phyloP scores from a whole-genome alignment of 2,888 invertebrate genomes.

The Leptinotarsa haldemani region DNA sequence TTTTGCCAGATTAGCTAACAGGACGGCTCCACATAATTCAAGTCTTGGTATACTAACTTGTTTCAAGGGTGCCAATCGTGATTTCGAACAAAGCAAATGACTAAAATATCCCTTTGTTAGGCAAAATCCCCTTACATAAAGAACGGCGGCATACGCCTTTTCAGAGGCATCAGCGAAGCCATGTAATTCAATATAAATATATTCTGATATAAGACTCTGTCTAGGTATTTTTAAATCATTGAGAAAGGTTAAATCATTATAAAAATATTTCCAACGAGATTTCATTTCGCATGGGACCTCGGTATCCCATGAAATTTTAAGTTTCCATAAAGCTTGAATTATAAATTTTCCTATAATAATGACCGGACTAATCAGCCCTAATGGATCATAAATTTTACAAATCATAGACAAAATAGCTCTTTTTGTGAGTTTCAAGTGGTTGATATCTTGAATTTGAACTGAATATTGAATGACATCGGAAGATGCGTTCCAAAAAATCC shows the following conservation, averaged over 20 bases:
- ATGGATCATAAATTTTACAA: slow-evolving; percentile 37
- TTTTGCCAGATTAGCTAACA: slow-evolving; percentile 14
- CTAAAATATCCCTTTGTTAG: slow-evolving; percentile 10
- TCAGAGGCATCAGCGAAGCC: slow-evolving; percentile 23
- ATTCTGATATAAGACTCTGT: neutral
- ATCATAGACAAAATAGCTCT: slow-evolving; percentile 31
- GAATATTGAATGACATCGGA: slow-evolving; percentile 34
- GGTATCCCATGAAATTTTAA: slow-evolving; percentile 35
- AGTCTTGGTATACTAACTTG: slow-evolving; percentile 17
- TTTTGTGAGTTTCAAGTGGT: slow-evolving; percentile 29
- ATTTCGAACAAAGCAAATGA: slow-evolving; percentile 11
- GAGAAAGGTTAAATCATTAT: neutral
- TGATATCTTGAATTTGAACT: neutral
- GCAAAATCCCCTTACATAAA: slow-evolving; percentile 6
- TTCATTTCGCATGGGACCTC: slow-evolving; percentile 30
- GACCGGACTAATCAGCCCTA: slow-evolving; percentile 32
- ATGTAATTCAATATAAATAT: slow-evolving; percentile 21
- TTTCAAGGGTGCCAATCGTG: slow-evolving; percentile 9
- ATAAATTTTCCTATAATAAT: slow-evolving; percentile 34
- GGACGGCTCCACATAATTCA: slow-evolving; percentile 21
- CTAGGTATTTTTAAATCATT: slow-evolving; percentile 24
- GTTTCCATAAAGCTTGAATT: slow-evolving; percentile 37
- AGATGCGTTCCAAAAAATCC: slow-evolving; percentile 32
- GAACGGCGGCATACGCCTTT: slow-evolving; percentile 19
- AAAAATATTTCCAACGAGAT: slow-evolving; percentile 18